These are phyloP conservation scores for Dryoscopus gambensis DNA, from an alignment of 2,113 vertebrate genomes.

Conservation along the genomic window DNA sequence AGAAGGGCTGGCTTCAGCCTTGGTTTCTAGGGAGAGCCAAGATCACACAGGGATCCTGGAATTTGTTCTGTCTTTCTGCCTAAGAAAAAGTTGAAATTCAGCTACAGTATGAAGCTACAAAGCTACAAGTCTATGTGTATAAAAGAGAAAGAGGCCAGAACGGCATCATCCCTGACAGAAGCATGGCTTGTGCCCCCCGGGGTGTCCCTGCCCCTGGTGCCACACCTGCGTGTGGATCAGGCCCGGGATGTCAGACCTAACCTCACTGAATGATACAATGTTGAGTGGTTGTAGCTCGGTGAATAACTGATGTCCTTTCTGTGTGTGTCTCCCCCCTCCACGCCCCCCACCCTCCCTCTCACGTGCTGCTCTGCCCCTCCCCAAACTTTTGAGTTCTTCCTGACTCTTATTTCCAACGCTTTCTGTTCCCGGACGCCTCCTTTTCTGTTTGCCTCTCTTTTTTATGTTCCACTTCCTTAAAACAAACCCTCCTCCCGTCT, in stretches of 20 bases:
- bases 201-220: neutral
- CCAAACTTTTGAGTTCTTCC: neutral
- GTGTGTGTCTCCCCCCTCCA: conserved; percentile 30
- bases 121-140: neutral
- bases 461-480: neutral
- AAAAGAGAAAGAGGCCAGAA: neutral
- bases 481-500: neutral
- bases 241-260: neutral
- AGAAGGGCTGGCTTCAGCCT: neutral
- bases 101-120: neutral
- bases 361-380: neutral
- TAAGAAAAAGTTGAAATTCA: neutral
- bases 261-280: neutral
- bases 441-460: neutral
- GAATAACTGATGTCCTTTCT: conserved; percentile 52
- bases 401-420: neutral
- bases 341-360: neutral
- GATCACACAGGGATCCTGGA: neutral
- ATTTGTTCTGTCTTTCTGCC: neutral
- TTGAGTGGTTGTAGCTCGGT: neutral
- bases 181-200: neutral
- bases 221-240: neutral
- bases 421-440: neutral
- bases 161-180: accelerated
- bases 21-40: neutral